A percentile compares a stretch with the other conserved stretches of the same genome.
Conservation (phyloP, 1,140 invertebrate species). For the Drosophila pallidifrons region DNA sequence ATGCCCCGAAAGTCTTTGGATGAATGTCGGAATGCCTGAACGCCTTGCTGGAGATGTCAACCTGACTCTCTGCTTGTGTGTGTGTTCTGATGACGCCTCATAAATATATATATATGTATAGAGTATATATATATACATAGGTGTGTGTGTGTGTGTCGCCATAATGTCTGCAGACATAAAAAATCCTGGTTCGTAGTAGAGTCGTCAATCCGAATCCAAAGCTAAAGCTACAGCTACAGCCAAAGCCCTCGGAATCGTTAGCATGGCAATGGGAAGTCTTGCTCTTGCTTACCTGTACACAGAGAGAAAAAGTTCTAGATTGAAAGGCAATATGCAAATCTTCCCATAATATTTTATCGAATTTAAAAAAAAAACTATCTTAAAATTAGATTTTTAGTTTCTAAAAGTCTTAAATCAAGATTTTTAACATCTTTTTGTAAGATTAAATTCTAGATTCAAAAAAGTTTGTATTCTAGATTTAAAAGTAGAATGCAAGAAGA, state of each 20-base stretch:
- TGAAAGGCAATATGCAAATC: too few species aligned
- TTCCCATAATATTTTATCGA: too few species aligned
- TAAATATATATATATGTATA: slow-evolving; percentile 37
- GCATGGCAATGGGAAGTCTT: background rate
- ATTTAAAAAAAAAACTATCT: too few species aligned
- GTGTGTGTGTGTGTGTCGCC: slow-evolving; percentile 26
- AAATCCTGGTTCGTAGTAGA: slow-evolving; percentile 36
- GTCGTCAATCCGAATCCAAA: slow-evolving; percentile 37
- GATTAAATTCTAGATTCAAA: too few species aligned
- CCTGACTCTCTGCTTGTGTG: background rate
- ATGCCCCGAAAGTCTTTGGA: background rate
- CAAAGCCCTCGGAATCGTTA: slow-evolving; percentile 33
- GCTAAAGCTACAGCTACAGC: slow-evolving; percentile 20
- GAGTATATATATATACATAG: background rate
- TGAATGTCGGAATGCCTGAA: slow-evolving; percentile 9
- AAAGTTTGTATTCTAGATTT: too few species aligned
- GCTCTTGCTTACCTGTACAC: slow-evolving; percentile 14
- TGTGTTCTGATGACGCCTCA: slow-evolving; percentile 32
- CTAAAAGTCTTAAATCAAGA: too few species aligned
- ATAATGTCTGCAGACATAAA: slow-evolving; percentile 50
- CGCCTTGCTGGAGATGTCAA: slow-evolving; percentile 20
- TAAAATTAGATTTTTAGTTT: too few species aligned
- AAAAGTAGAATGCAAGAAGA: too few species aligned
- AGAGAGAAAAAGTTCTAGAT: too few species aligned
- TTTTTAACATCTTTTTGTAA: too few species aligned